A percentile compares a stretch with the other conserved stretches of the same genome.
phyloP scores from a whole-genome alignment of 2,888 invertebrate genomes.

The Strigamia transsilvanica region DNA sequence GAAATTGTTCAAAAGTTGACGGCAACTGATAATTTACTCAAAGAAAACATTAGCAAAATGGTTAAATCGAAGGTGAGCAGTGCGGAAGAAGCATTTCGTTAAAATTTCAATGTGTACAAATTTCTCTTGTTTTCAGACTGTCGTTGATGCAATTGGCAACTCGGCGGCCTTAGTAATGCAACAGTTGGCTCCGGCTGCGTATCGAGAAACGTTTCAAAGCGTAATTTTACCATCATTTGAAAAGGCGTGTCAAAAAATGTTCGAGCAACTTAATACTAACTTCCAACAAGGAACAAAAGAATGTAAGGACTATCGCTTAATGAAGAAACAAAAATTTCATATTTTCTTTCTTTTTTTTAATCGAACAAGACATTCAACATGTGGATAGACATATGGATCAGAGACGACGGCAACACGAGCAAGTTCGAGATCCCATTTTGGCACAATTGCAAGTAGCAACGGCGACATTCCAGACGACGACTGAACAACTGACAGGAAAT shows the following conservation, averaged over 20 bases:
- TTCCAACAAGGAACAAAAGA: slow-evolving; percentile 90
- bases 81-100: background rate
- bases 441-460: slow-evolving; percentile 51
- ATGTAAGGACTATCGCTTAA: slow-evolving; percentile 71
- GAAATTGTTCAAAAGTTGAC: slow-evolving; percentile 78
- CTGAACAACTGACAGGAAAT: slow-evolving; percentile 36
- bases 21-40: slow-evolving; percentile 77
- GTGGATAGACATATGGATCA: slow-evolving; percentile 55
- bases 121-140: slow-evolving; percentile 68
- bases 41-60: slow-evolving; percentile 81
- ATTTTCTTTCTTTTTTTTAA: background rate
- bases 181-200: slow-evolving; percentile 77
- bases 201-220: slow-evolving; percentile 79
- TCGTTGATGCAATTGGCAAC: slow-evolving; percentile 78
- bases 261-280: slow-evolving; percentile 85
- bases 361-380: slow-evolving; percentile 40
- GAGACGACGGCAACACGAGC: slow-evolving; percentile 52
- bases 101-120: background rate
- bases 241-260: slow-evolving; percentile 83
- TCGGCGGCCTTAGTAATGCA: slow-evolving; percentile 76
- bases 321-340: background rate
- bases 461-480: slow-evolving; percentile 14
- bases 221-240: slow-evolving; percentile 86
- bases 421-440: slow-evolving; percentile 41
- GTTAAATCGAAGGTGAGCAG: slow-evolving; percentile 77